Percentiles rank a stretch among this genome's conserved stretches.
Evolutionary conservation across 2,113 vertebrate species (phyloP).

Genomic region (Gobio gobio): DNA sequence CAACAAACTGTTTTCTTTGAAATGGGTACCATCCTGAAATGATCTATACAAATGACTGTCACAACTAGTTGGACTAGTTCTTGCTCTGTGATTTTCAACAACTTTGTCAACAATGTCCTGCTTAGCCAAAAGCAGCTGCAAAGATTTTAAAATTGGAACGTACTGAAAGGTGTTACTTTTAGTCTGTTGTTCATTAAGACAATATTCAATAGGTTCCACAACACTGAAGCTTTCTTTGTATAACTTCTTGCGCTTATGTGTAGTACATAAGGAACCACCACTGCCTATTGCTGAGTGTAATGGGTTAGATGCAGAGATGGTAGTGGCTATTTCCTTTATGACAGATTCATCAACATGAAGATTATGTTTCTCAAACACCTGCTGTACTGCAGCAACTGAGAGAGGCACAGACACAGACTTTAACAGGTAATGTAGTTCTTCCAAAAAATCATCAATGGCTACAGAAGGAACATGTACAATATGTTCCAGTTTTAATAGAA

Average conservation of each 20-base stretch:
- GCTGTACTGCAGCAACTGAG: conserved; percentile 1
- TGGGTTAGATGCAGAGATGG: conserved; percentile 20
- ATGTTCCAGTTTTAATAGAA: conserved; percentile 31
- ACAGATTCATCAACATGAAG: conserved; percentile 7
- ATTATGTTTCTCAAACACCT: conserved; percentile 34
- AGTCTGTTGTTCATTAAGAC: conserved; percentile 39
- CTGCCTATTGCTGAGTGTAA: conserved; percentile 9
- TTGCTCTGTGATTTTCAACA: conserved; percentile 22
- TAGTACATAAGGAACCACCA: conserved; percentile 19
- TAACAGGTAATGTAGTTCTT: conserved; percentile 18
- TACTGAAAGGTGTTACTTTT: conserved; percentile 35
- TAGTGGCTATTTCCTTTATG: conserved; percentile 12
- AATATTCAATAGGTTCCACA: conserved; percentile 44
- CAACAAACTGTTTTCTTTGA: conserved; percentile 31
- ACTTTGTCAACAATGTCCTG: conserved; percentile 18
- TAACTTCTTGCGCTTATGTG: conserved; percentile 13
- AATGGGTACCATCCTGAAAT: conserved; percentile 25
- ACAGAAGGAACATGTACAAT: conserved; percentile 10
- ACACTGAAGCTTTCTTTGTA: conserved; percentile 33
- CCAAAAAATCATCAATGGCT: conserved; percentile 34
- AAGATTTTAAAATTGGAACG: conserved; percentile 37
- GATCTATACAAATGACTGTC: not conserved
- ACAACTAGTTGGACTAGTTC: not conserved
- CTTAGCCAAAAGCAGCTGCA: conserved; percentile 31
- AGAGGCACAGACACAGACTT: conserved; percentile 25